Evolutionary conservation across 2,797 vertebrate genomes (phyloP).

Genomic region (Fundulus diaphanus): DNA sequence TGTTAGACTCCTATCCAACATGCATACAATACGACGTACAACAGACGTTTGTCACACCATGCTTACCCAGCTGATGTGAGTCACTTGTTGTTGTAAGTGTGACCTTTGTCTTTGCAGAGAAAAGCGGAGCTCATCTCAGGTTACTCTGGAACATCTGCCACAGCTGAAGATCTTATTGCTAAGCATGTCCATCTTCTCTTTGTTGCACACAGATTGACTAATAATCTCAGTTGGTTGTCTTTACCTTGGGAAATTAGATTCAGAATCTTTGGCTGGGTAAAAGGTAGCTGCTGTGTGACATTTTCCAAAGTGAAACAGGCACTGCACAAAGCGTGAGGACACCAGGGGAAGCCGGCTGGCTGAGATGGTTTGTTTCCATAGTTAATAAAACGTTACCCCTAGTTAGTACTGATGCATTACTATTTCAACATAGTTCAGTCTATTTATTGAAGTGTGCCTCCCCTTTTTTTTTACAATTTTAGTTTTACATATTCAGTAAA

Average conservation of each 20-base stretch:
- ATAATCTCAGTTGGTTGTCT: background rate
- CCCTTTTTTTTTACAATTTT: background rate
- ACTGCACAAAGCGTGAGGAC: background rate
- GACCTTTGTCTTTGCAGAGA: constrained; percentile 44
- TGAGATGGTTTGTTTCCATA: constrained; percentile 8
- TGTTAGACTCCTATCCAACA: constrained; percentile 51
- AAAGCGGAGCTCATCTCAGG: constrained; percentile 44
- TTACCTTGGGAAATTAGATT: background rate
- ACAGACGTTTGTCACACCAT: constrained; percentile 13
- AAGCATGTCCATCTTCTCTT: background rate
- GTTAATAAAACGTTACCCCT: background rate
- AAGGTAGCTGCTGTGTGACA: background rate
- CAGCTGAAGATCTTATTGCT: constrained; percentile 17
- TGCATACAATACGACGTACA: constrained; percentile 43
- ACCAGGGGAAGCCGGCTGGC: background rate
- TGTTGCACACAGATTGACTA: background rate
- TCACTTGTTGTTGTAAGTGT: constrained; percentile 58
- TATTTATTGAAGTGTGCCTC: background rate
- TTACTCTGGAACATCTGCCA: constrained; percentile 72
- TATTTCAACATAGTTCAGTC: background rate
- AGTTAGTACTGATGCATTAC: background rate
- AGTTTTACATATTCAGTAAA: background rate
- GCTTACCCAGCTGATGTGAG: constrained; percentile 46
- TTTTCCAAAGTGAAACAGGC: background rate
- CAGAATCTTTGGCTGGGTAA: background rate